Evolutionary conservation across 2,113 vertebrate species (phyloP).

Genomic region (Pseudonaja textilis): DNA sequence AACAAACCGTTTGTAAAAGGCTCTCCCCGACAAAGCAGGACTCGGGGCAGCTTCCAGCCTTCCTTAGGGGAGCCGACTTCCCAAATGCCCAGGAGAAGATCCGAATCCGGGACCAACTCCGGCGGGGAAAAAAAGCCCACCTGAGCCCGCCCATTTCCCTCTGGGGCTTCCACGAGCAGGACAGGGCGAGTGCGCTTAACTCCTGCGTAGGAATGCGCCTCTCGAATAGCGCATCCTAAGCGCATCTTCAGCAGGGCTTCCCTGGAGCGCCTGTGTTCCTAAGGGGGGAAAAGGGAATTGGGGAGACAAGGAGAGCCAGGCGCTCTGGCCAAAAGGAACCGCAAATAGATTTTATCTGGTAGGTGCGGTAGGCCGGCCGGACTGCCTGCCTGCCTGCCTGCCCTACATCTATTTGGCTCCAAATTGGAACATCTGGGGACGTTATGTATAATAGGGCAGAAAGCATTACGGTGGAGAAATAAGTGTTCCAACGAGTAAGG

Average conservation of each 20-base stretch:
- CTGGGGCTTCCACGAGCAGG: not conserved
- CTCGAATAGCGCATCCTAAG: not conserved
- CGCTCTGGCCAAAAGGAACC: not conserved
- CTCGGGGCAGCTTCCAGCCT: not conserved
- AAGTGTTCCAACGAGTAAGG: not conserved
- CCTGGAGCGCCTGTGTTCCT: not conserved
- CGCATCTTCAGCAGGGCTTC: no score
- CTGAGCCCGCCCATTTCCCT: not conserved
- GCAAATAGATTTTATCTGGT: not conserved
- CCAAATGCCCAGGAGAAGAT: not conserved
- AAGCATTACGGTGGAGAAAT: not conserved
- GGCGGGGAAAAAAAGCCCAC: not conserved
- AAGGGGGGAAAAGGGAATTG: no score
- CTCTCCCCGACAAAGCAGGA: slow-evolving; percentile 26
- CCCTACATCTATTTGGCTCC: not conserved
- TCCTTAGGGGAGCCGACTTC: not conserved
- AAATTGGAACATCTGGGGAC: not conserved
- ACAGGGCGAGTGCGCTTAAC: not conserved
- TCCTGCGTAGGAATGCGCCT: no score
- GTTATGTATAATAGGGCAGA: not conserved
- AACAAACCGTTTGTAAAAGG: slow-evolving; percentile 46
- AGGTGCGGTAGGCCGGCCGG: not conserved
- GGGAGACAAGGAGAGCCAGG: not conserved
- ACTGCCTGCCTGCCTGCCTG: no score
- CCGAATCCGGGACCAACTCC: not conserved